phyloP scores from a whole-genome alignment of 2,888 invertebrate genomes.

The Machimus rusticus region DNA sequence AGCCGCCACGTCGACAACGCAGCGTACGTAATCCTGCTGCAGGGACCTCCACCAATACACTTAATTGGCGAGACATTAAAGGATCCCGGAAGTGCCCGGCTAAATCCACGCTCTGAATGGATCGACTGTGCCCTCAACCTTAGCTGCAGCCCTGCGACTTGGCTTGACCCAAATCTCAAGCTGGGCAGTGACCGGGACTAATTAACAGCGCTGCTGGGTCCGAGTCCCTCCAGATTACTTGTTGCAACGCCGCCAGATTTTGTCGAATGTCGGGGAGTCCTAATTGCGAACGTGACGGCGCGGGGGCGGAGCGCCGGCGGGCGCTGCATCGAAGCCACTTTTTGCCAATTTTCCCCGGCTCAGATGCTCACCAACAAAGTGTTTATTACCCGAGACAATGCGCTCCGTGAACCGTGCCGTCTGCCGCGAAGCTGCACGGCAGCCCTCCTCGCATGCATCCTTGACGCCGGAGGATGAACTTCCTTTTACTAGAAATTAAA shows the following conservation, averaged over 20 bases:
- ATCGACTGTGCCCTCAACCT: background rate
- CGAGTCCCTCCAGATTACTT: constrained; percentile 13
- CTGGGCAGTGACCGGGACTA: background rate
- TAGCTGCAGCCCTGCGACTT: background rate
- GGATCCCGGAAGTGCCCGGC: background rate
- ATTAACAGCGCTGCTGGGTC: background rate
- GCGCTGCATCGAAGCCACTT: background rate
- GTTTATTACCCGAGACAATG: constrained; percentile 46
- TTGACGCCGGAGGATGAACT: constrained; percentile 31
- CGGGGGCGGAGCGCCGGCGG: constrained; percentile 23
- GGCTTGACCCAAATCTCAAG: constrained; percentile 2
- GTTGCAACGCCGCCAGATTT: constrained; percentile 40
- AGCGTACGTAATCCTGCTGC: background rate
- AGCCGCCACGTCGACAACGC: background rate
- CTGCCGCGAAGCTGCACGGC: background rate
- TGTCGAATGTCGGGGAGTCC: constrained; percentile 6
- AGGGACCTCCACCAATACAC: background rate
- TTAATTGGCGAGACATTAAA: constrained; percentile 39
- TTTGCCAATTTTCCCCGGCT: background rate
- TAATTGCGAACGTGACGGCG: constrained; percentile 12
- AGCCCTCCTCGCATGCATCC: background rate
- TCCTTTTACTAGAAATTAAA: constrained; percentile 47
- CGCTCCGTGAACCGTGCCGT: background rate
- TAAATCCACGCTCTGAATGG: background rate
- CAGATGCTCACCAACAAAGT: constrained; percentile 39